Conservation (phyloP, 92 coral and sea anemone genomes). For the Isaurus tuberculatus region DNA sequence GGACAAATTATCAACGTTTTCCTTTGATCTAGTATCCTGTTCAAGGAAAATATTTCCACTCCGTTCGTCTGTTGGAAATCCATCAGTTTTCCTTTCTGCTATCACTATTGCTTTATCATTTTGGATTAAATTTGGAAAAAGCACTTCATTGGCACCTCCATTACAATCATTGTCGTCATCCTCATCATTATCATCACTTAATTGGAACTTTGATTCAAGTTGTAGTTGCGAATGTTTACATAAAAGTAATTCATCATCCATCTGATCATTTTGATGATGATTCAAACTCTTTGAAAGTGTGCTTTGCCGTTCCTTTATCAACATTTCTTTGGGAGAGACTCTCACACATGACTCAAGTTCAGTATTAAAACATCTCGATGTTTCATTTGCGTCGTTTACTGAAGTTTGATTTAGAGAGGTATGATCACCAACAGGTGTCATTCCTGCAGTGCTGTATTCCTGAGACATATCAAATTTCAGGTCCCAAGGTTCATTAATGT, state of each 20-base stretch:
- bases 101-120: background rate
- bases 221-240: background rate
- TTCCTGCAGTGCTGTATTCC: background rate
- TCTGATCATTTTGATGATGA: background rate
- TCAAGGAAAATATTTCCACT: background rate
- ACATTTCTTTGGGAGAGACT: background rate
- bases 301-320: background rate
- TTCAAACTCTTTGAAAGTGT: background rate
- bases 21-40: slow-evolving; percentile 3
- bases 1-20: background rate
- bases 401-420: background rate
- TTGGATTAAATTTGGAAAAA: background rate
- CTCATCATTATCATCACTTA: background rate
- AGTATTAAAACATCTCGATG: background rate
- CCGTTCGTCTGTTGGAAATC: background rate
- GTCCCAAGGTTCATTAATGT: background rate
- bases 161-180: background rate
- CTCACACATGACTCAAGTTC: background rate
- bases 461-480: background rate
- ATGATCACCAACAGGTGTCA: background rate
- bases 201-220: background rate
- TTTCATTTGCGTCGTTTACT: background rate
- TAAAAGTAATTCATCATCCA: background rate
- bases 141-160: background rate
- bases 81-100: background rate